phyloP scores from a whole-genome alignment of 2,113 vertebrate genomes.

The Cynoglossus semilaevis region DNA sequence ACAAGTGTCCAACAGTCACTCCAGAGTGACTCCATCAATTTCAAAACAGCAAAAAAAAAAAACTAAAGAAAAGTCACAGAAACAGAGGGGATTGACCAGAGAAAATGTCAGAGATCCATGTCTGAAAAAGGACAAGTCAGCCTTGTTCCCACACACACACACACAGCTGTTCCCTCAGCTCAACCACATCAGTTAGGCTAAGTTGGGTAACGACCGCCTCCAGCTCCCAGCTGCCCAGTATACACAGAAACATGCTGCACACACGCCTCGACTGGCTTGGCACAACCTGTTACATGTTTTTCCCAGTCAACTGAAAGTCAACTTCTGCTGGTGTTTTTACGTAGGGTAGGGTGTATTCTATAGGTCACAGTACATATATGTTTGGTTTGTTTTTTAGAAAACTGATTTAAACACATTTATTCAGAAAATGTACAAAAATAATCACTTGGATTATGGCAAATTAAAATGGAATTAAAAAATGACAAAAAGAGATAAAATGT shows the following conservation, averaged over 20 bases:
- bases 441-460: no score
- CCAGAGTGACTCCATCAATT: neutral
- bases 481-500: no score
- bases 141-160: conserved; percentile 47
- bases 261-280: conserved; percentile 6
- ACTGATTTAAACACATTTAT: no score
- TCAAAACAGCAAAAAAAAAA: neutral
- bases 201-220: conserved; percentile 13
- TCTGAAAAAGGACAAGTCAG: conserved; percentile 39
- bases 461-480: no score
- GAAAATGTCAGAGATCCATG: conserved; percentile 5
- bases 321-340: neutral
- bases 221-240: conserved; percentile 3
- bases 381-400: no score
- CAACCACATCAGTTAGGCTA: conserved; percentile 43
- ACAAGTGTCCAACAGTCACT: neutral
- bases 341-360: no score
- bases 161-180: conserved; percentile 24
- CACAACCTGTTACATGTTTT: conserved; percentile 14
- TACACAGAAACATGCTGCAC: neutral
- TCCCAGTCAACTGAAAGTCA: neutral
- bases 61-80: neutral
- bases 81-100: neutral
- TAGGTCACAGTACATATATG: no score
- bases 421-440: no score